Base-by-base conservation (phyloP, 2,797 vertebrate genomes). In the Mormyrops boulengeri region DNA sequence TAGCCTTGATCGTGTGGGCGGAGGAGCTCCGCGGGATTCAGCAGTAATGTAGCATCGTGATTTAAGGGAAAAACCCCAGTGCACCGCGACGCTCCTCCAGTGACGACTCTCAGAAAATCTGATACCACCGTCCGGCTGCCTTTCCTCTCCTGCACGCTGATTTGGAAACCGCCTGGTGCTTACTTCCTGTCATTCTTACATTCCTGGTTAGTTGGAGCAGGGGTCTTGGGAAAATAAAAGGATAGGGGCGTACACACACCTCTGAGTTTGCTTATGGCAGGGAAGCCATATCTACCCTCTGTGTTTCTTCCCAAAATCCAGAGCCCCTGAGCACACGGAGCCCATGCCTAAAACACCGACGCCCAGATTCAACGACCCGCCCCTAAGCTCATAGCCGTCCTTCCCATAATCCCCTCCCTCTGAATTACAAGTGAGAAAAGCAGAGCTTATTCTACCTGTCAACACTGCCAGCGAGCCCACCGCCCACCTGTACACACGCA, bases 161-260 rank as follows among this genome's bases (percentile, higher is more conserved):
- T 89, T 77, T 53, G 19, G 4, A 89, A 89, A 55, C 30, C 50
- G 26, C 88, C 62, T 88, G 62, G 86, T 60, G 82, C 90, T 88
- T 85, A 82, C 91, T 89, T 92, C 90, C 91, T 88, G 49, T 34
- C 73, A 88, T 82, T 90, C 89, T 88, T 80, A 26, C 50, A 57
- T 52, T 87, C 50, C 85, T 57, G 85, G 87, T 88, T 55, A 66
- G 55, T 4, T 88, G 57, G 17, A 47, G 57, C 53, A 44, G 57
- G 87, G 87, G 38, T 66, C 55, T 47, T 38, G 55, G 38, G 87
- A 38, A n/a, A 87, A 87, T 57, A 34, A 38, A 7, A 80, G 12
- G 86, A 44, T 26, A n/a, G 87, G 38, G 73, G 19, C 19, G 41
- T 11, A 2, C 47, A 14, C 50, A 86, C 49, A 55, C 49, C 84